A percentile compares a stretch with the other conserved stretches of the same genome.
These are phyloP conservation scores for Stichodactyla helianthus DNA, from an alignment of 64 coral and sea anemone genomes.

Conservation along the genomic window DNA sequence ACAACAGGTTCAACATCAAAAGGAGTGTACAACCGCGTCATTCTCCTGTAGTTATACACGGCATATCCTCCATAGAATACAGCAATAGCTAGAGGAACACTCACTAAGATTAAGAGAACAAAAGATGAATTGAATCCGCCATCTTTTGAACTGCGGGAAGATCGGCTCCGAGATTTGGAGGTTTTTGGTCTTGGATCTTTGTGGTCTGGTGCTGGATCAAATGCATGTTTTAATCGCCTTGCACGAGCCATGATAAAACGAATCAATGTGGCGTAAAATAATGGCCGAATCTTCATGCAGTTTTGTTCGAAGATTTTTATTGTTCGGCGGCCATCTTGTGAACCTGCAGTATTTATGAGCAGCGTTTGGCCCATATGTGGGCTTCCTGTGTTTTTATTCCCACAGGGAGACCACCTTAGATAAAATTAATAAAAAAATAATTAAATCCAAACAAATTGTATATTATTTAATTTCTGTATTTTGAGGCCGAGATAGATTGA, in stretches of 20 bases:
- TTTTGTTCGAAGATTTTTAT: background rate
- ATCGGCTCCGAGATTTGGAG: constrained; percentile 5
- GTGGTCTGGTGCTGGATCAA: constrained; percentile 30
- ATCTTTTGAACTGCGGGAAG: constrained; percentile 11
- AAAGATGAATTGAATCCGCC: background rate
- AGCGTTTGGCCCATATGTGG: background rate
- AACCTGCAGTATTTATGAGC: background rate
- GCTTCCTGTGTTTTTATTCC: background rate
- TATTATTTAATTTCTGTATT: too few species aligned
- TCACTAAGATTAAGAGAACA: constrained; percentile 16
- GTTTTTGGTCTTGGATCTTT: constrained; percentile 22
- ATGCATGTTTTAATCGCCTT: constrained; percentile 14
- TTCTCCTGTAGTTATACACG: constrained; percentile 63
- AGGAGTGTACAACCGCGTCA: constrained; percentile 57
- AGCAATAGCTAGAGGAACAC: constrained; percentile 11
- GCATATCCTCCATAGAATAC: constrained; percentile 42
- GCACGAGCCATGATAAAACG: constrained; percentile 1
- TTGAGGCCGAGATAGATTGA: too few species aligned
- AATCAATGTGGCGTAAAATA: background rate
- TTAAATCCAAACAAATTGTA: too few species aligned
- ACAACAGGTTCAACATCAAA: constrained; percentile 63
- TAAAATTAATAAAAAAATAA: too few species aligned
- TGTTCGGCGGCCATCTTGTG: constrained; percentile 2
- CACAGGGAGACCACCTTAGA: too few species aligned
- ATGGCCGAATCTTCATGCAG: background rate